A percentile compares a stretch with the other conserved stretches of the same genome.
phyloP scores from a whole-genome alignment of 2,797 vertebrate species.

The Potorous gilbertii region DNA sequence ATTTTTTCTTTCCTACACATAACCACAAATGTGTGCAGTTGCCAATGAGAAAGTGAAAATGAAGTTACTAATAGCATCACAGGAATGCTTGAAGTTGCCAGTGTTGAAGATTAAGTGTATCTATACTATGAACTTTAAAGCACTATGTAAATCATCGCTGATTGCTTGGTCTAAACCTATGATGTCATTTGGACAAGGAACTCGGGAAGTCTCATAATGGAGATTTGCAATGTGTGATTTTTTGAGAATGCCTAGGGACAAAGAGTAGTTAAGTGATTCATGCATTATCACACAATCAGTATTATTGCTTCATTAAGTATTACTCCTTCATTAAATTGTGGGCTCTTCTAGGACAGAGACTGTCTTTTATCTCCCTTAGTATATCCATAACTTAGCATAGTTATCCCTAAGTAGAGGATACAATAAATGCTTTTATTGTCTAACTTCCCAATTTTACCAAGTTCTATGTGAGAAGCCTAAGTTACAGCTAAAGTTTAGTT shows the following conservation, averaged over 20 bases:
- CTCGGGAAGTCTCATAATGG: background rate
- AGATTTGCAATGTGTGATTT: background rate
- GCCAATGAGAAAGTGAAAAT: background rate
- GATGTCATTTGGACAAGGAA: background rate
- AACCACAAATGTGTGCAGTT: background rate
- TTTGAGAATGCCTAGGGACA: no score
- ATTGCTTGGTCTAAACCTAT: background rate
- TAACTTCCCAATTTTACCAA: background rate
- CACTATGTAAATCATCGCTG: background rate
- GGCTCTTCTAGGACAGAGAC: background rate
- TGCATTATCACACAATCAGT: no score
- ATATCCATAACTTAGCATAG: background rate
- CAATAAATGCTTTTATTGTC: background rate
- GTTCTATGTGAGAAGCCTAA: background rate
- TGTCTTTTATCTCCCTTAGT: background rate
- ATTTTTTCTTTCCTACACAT: background rate
- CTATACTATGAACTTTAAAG: background rate
- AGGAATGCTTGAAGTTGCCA: background rate
- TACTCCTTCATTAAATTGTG: background rate
- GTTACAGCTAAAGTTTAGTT: background rate
- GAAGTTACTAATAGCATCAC: background rate
- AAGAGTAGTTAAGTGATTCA: no score
- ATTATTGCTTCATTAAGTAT: no score
- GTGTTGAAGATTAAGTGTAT: no score
- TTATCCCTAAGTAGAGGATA: background rate